Percentiles rank a stretch among this genome's conserved stretches.
phyloP scores from a whole-genome alignment of 2,797 vertebrate genomes.

The Alauda arvensis region DNA sequence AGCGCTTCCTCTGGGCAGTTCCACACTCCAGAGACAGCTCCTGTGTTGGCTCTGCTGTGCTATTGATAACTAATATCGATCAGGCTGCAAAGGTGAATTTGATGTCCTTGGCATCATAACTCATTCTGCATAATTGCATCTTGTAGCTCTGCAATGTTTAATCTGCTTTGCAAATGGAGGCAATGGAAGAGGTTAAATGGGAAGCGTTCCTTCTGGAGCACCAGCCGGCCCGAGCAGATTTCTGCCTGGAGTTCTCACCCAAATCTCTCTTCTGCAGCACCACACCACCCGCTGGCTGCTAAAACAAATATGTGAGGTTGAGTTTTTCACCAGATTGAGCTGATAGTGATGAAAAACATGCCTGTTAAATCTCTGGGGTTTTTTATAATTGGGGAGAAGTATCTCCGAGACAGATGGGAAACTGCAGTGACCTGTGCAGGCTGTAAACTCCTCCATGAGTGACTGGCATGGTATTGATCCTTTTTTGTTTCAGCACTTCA shows the following conservation, averaged over 20 bases:
- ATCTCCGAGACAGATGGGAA: constrained; percentile 41
- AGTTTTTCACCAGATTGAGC: constrained; percentile 60
- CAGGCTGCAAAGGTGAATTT: constrained; percentile 7
- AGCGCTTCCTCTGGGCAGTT: not conserved
- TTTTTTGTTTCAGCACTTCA: constrained; percentile 15
- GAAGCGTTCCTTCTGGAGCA: constrained; percentile 54
- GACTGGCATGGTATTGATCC: constrained; percentile 32
- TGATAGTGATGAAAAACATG: constrained; percentile 59
- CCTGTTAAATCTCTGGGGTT: constrained; percentile 51
- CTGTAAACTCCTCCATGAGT: not conserved
- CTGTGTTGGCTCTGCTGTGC: not conserved
- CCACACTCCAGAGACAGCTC: not conserved
- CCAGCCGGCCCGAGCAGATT: constrained; percentile 57
- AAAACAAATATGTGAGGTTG: constrained; percentile 60
- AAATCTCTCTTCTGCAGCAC: constrained; percentile 51
- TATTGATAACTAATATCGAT: constrained; percentile 33
- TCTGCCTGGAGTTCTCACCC: constrained; percentile 57
- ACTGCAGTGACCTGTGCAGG: constrained; percentile 28
- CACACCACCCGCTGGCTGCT: constrained; percentile 60
- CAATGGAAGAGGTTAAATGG: constrained; percentile 54
- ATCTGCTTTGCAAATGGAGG: constrained; percentile 56
- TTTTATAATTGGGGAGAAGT: constrained; percentile 50
- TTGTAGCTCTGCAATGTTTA: constrained; percentile 22
- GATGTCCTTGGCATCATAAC: constrained; percentile 7
- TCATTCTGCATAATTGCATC: constrained; percentile 1